These are phyloP conservation scores for Mercenaria mercenaria DNA, from an alignment of 1,140 invertebrate species.

Conservation along the genomic window DNA sequence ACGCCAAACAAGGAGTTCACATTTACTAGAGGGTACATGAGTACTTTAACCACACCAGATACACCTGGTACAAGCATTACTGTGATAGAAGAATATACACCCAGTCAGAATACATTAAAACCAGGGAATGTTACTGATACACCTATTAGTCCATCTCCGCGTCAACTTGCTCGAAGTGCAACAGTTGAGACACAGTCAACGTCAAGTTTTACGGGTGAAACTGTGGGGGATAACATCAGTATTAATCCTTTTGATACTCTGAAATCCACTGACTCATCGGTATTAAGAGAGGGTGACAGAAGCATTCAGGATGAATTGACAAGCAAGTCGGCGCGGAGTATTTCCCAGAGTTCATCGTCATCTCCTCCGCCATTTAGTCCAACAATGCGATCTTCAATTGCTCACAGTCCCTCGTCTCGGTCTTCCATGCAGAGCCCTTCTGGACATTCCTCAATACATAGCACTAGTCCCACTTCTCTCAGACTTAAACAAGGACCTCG, in stretches of 20 bases:
- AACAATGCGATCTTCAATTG: constrained; percentile 29
- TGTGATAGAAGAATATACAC: constrained; percentile 67
- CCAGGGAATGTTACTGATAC: constrained; percentile 54
- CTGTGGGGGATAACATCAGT: constrained; percentile 41
- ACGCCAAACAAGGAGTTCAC: constrained; percentile 78
- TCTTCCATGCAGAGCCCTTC: constrained; percentile 72
- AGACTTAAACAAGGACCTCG: background rate
- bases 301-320: background rate
- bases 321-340: constrained; percentile 2
- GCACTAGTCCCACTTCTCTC: constrained; percentile 33
- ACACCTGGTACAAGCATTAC: constrained; percentile 75
- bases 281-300: constrained; percentile 43
- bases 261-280: constrained; percentile 50
- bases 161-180: constrained; percentile 32
- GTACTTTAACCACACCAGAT: constrained; percentile 80
- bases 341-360: constrained; percentile 65
- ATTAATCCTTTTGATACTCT: constrained; percentile 64
- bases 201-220: constrained; percentile 28
- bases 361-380: constrained; percentile 61
- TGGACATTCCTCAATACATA: constrained; percentile 64
- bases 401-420: constrained; percentile 64
- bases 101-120: background rate
- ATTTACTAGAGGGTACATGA: constrained; percentile 83
- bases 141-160: background rate
- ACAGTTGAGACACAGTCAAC: constrained; percentile 47